Base-by-base conservation (phyloP, 2,888 invertebrate species). In the Mylabris sibirica region DNA sequence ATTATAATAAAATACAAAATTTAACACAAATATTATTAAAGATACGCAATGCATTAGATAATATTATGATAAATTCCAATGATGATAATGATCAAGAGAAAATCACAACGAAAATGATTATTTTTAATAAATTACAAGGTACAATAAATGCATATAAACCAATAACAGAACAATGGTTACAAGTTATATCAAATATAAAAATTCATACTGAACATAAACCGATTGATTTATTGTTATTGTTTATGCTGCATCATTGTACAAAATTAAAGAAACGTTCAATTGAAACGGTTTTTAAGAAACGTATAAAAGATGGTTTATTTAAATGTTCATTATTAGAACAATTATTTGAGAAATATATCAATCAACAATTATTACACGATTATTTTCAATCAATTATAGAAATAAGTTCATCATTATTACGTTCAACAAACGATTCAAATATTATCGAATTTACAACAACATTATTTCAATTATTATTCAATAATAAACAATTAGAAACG, bases 191-290 rank as follows among this genome's bases (percentile, higher is more conserved):
- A 64, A 83, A 80, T 65, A 86, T 89, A 65, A 87, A 87, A 79
- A 72, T 81, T 0, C 81, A 79, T 65, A 83, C 86, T 53, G 89
- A 89, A 68, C 88, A 90, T 71, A 91, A 90, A 84, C 87, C 92
- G 0, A 86, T 93, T 70, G 93, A 94, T 84, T 85, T 93, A 63
- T 83, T 91, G 20, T 85, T 93, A 72, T 81, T 93, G 20, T 80
- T 92, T n/a, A 87, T 92, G 75, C 83, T 92, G 22, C 88, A 90
- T 74, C 87, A 89, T n/a, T 87, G 87, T 63, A 86, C 88, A 65
- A 89, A 88, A 78, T 87, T 88, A 49, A 89, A 88, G 75, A 89
- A 90, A 76, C 87, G 87, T 70, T 87, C 87, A 74, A 87, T 92
- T 20, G 91, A 92, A 80, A 86, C 85, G 72, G 78, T 90, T 53